Conservation (phyloP, 2,888 invertebrate genomes). For the Athetis lepigone region DNA sequence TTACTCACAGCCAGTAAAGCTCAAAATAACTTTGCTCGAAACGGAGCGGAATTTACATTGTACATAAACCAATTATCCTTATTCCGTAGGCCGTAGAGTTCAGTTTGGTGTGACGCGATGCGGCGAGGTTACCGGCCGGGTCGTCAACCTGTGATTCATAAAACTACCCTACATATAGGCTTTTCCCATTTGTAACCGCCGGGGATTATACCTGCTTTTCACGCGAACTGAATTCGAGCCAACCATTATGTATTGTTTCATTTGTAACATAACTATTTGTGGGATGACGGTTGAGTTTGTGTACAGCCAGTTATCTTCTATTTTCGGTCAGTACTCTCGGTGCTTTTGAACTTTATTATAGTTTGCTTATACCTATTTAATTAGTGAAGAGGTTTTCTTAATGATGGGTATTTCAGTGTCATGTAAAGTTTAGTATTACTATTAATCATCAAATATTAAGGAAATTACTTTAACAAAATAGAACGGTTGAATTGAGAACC, state of each 20-base stretch:
- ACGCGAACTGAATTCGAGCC: conserved; percentile 61
- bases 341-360: background rate
- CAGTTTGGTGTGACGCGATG: conserved; percentile 44
- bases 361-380: background rate
- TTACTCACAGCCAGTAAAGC: conserved; percentile 32
- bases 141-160: conserved; percentile 81
- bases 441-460: conserved; percentile 9
- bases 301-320: background rate
- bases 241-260: conserved; percentile 51
- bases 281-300: conserved; percentile 17
- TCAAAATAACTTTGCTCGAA: conserved; percentile 28
- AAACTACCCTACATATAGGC: conserved; percentile 79
- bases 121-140: conserved; percentile 75
- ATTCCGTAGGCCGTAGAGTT: conserved; percentile 51
- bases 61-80: conserved; percentile 54
- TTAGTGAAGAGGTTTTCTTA: background rate
- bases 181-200: conserved; percentile 74
- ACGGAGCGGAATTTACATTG: conserved; percentile 19
- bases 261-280: conserved; percentile 58
- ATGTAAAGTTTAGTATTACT: background rate
- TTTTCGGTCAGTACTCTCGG: background rate
- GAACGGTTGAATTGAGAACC: no score
- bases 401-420: background rate
- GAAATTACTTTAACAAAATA: conserved; percentile 22
- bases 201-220: conserved; percentile 68